These are phyloP conservation scores for Tetramorium simillimum DNA, from an alignment of 1,140 invertebrate genomes.

Conservation along the genomic window DNA sequence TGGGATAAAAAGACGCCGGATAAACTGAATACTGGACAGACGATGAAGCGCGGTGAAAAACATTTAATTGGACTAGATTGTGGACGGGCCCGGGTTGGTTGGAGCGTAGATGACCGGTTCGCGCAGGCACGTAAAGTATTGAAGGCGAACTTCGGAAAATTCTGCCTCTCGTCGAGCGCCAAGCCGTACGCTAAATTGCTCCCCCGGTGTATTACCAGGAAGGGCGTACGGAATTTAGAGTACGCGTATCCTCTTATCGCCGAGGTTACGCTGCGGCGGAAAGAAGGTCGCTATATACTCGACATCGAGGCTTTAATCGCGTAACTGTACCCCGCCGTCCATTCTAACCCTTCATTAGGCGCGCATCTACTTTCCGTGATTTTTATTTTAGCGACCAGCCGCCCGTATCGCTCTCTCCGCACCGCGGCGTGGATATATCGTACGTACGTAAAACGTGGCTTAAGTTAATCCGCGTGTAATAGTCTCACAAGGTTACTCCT, in stretches of 20 bases:
- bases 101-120: constrained; percentile 61
- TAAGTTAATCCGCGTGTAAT: constrained; percentile 57
- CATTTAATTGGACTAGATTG: constrained; percentile 56
- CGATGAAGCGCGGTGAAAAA: constrained; percentile 59
- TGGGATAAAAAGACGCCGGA: constrained; percentile 69
- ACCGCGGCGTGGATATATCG: constrained; percentile 25
- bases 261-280: constrained; percentile 41
- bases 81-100: constrained; percentile 19
- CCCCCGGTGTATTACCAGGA: constrained; percentile 46
- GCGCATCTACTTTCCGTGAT: constrained; percentile 47
- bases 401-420: constrained; percentile 3
- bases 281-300: constrained; percentile 40
- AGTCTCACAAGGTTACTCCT: constrained; percentile 42
- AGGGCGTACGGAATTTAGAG: constrained; percentile 52
- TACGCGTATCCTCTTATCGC: constrained; percentile 63
- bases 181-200: constrained; percentile 54
- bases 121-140: constrained; percentile 62
- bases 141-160: constrained; percentile 57
- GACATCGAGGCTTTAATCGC: constrained; percentile 49
- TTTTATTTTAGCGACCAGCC: constrained; percentile 20
- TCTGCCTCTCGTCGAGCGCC: constrained; percentile 30
- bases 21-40: constrained; percentile 61
- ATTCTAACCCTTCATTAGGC: constrained; percentile 50
- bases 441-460: constrained; percentile 51
- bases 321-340: constrained; percentile 44